Conservation (phyloP, 2,888 invertebrate genomes). For the Drosophila imparisetae region DNA sequence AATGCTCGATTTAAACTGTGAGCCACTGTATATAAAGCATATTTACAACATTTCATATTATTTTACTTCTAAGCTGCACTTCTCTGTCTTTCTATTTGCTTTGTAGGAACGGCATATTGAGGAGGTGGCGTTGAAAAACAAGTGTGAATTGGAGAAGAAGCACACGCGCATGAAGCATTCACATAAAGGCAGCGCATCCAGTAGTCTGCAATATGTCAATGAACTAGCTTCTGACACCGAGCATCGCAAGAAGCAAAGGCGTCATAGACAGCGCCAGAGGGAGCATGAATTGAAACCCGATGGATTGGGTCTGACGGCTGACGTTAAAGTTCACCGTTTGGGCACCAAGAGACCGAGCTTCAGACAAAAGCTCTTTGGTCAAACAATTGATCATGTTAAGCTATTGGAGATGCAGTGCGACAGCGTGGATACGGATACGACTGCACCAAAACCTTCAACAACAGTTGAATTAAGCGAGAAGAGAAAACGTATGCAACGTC, state of each 20-base stretch:
- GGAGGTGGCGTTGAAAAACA: conserved; percentile 77
- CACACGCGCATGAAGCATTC: conserved; percentile 53
- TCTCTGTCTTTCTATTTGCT: background rate
- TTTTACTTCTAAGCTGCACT: background rate
- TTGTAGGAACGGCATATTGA: conserved; percentile 80
- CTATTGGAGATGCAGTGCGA: conserved; percentile 59
- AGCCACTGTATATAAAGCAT: too few relatives aligned
- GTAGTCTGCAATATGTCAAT: conserved; percentile 69
- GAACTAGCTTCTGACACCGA: conserved; percentile 50
- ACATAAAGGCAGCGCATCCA: conserved; percentile 34
- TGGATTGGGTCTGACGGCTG: conserved; percentile 20
- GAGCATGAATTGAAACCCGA: conserved; percentile 26
- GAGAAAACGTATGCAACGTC: conserved; percentile 7
- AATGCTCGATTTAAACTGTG: too few relatives aligned
- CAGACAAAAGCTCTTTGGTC: conserved; percentile 80
- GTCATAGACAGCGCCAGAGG: conserved; percentile 61
- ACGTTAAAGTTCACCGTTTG: conserved; percentile 55
- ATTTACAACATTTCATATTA: background rate
- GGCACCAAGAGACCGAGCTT: conserved; percentile 75
- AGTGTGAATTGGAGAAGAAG: conserved; percentile 71
- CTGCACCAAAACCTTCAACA: background rate
- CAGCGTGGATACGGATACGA: conserved; percentile 21
- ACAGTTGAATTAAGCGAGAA: conserved; percentile 6
- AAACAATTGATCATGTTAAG: conserved; percentile 64
- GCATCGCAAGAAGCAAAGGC: conserved; percentile 55